Percentiles rank a stretch among this genome's conserved stretches.
phyloP scores from a whole-genome alignment of 2,888 invertebrate genomes.

The Chironomus tentans region DNA sequence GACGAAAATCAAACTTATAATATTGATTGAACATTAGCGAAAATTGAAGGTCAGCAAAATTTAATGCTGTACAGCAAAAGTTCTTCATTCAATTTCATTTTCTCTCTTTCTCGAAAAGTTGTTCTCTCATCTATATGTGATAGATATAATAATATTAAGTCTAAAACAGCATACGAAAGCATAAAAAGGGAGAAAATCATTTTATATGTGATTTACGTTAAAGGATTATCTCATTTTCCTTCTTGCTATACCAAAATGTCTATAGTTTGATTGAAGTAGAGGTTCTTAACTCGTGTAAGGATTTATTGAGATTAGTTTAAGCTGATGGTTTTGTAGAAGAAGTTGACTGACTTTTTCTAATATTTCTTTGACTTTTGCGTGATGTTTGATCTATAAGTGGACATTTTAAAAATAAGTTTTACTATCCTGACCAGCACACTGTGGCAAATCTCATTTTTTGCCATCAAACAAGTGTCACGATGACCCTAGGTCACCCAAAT shows the following conservation, averaged over 20 bases:
- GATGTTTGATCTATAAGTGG: no score
- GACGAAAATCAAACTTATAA: background rate
- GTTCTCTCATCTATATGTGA: background rate
- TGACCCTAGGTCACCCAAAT: no score
- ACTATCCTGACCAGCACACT: no score
- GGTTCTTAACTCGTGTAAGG: no score
- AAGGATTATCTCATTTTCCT: constrained; percentile 10
- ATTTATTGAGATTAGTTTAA: no score
- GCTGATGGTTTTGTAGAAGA: no score
- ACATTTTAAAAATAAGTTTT: no score
- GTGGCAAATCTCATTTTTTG: no score
- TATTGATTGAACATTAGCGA: constrained; percentile 9
- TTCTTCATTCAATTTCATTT: background rate
- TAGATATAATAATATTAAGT: background rate
- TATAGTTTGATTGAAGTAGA: background rate
- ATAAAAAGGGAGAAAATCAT: background rate
- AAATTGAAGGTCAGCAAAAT: constrained; percentile 8
- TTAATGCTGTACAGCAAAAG: background rate
- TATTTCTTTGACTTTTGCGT: no score
- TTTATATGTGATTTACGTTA: constrained; percentile 11
- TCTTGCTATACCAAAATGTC: background rate
- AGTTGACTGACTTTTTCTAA: no score
- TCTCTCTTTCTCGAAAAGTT: background rate
- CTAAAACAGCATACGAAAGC: background rate
- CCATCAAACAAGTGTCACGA: no score